phyloP scores from a whole-genome alignment of 2,797 vertebrate genomes.

The Epinephelus awoara region DNA sequence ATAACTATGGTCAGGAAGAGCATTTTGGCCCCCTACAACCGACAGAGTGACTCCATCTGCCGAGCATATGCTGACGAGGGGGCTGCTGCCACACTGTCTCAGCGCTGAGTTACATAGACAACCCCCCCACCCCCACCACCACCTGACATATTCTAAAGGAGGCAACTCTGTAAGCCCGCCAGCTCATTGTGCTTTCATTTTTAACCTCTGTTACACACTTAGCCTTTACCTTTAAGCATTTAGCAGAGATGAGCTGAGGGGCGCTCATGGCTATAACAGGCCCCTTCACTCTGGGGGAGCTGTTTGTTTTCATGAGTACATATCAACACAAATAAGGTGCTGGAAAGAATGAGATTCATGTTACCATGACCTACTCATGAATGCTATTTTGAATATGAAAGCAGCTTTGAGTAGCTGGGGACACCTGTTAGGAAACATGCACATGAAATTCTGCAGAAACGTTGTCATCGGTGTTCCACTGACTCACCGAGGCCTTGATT shows the following conservation, averaged over 20 bases:
- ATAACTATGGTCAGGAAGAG: constrained; percentile 70
- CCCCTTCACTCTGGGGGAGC: constrained; percentile 48
- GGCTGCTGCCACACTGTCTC: constrained; percentile 73
- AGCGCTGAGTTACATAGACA: constrained; percentile 58
- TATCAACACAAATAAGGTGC: constrained; percentile 75
- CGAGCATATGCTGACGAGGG: constrained; percentile 65
- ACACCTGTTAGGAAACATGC: constrained; percentile 80
- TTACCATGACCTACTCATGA: constrained; percentile 79
- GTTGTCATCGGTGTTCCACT: constrained; percentile 75
- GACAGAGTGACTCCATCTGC: constrained; percentile 77
- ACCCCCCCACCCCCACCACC: constrained; percentile 39
- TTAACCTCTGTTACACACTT: constrained; percentile 81
- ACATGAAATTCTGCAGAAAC: constrained; percentile 75
- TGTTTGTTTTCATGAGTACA: constrained; percentile 78
- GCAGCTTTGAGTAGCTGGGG: constrained; percentile 59
- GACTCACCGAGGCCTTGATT: constrained; percentile 62
- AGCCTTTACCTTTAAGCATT: constrained; percentile 82
- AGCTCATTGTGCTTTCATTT: constrained; percentile 79
- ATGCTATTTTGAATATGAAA: constrained; percentile 80
- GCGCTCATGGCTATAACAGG: constrained; percentile 50
- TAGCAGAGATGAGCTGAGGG: constrained; percentile 54
- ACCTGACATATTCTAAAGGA: constrained; percentile 79
- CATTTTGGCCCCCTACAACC: constrained; percentile 58
- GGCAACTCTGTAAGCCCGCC: constrained; percentile 66
- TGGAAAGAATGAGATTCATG: constrained; percentile 81